Conservation (phyloP, 2,888 invertebrate species). For the Caenorhabditis angaria region DNA sequence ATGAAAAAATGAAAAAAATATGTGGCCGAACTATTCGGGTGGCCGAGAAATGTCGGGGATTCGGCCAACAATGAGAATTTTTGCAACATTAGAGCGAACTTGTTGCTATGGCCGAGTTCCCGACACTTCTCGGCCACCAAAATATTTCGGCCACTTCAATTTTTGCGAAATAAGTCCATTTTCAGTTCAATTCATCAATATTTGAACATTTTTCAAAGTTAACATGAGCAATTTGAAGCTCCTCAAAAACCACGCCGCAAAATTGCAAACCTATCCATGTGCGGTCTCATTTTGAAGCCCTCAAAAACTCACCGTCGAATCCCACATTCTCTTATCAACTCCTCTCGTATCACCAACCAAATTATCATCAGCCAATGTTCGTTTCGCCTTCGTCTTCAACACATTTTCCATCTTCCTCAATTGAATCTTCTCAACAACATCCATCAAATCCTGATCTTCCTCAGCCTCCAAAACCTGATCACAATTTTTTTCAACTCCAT, state of each 20-base stretch:
- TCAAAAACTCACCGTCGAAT: slow-evolving; percentile 3
- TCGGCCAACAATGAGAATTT: too few relatives aligned
- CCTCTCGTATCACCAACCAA: slow-evolving; percentile 11
- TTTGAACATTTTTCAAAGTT: not conserved
- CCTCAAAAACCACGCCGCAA: too few relatives aligned
- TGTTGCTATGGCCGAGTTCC: too few relatives aligned
- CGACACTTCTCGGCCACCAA: too few relatives aligned
- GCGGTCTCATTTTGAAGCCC: not conserved
- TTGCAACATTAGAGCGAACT: too few relatives aligned
- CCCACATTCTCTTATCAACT: not conserved
- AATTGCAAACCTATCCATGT: not conserved
- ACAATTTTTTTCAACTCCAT: slow-evolving; percentile 3
- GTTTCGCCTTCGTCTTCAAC: not conserved
- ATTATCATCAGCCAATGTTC: slow-evolving; percentile 11
- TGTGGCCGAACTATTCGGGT: too few relatives aligned
- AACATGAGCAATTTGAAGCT: too few relatives aligned
- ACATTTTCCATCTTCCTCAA: not conserved
- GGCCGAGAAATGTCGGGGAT: too few relatives aligned
- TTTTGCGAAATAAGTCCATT: not conserved
- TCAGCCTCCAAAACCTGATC: not conserved
- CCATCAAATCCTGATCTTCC: too few relatives aligned
- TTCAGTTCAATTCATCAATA: not conserved
- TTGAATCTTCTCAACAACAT: too few relatives aligned
- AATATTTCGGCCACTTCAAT: too few relatives aligned
- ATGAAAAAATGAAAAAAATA: too few relatives aligned